A percentile compares a stretch with the other conserved stretches of the same genome.
phyloP scores from a whole-genome alignment of 2,888 invertebrate species.

The Cryptosula pallasiana region DNA sequence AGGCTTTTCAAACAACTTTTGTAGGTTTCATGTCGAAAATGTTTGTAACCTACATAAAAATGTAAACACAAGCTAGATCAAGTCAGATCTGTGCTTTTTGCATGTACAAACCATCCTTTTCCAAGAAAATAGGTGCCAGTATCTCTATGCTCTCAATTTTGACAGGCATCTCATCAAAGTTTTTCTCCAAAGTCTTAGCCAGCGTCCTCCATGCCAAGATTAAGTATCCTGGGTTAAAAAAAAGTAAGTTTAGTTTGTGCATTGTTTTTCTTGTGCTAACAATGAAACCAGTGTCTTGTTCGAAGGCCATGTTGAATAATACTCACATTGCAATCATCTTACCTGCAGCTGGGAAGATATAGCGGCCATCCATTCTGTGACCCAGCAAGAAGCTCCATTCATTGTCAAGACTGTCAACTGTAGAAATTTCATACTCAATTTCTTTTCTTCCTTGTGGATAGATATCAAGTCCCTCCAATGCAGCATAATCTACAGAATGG shows the following conservation, averaged over 20 bases:
- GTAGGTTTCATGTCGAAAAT: too few relatives aligned
- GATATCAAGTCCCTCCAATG: conserved; percentile 32
- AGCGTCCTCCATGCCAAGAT: conserved; percentile 59
- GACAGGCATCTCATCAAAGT: conserved; percentile 70
- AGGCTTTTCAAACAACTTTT: too few relatives aligned
- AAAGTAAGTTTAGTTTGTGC: too few relatives aligned
- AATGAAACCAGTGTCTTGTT: too few relatives aligned
- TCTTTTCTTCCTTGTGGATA: conserved; percentile 22
- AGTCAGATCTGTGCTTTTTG: too few relatives aligned
- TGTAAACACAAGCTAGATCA: too few relatives aligned
- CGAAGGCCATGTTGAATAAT: too few relatives aligned
- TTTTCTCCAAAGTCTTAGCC: conserved; percentile 46
- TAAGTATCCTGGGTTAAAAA: conserved; percentile 56
- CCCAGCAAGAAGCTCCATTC: conserved; percentile 64
- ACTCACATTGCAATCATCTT: too few relatives aligned
- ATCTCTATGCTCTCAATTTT: conserved; percentile 85
- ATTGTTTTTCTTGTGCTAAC: too few relatives aligned
- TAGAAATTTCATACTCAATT: conserved; percentile 33
- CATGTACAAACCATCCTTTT: conserved; percentile 56
- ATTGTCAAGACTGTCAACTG: conserved; percentile 45
- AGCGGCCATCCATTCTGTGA: conserved; percentile 80
- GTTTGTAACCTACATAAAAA: too few relatives aligned
- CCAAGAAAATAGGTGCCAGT: conserved; percentile 86
- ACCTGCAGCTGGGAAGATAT: conserved; percentile 83
- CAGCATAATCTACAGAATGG: conserved; percentile 76